These are phyloP conservation scores for Eubucco bourcierii DNA, from an alignment of 2,113 vertebrate genomes.

Conservation along the genomic window DNA sequence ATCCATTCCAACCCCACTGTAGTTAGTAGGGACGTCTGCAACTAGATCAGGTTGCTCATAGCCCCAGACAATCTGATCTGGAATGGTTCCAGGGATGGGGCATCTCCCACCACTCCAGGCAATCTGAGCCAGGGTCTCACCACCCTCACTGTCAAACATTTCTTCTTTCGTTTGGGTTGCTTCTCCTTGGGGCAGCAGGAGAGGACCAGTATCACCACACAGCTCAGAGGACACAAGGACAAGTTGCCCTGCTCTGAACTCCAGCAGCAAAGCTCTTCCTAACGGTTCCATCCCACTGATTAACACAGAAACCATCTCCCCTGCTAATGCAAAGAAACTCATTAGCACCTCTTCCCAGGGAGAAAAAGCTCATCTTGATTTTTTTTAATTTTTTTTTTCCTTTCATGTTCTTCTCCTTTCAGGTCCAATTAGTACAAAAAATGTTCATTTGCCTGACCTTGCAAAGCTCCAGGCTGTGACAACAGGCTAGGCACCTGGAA, in stretches of 20 bases:
- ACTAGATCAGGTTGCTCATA: background rate
- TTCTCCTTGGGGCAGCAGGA: background rate
- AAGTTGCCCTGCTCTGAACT: background rate
- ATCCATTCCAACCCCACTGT: background rate
- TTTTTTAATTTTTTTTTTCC: background rate
- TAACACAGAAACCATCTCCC: background rate
- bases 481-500: accelerated
- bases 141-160: no score
- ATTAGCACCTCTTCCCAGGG: conserved; percentile 23
- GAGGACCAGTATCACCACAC: accelerated
- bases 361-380: background rate
- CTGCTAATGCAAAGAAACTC: background rate
- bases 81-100: background rate
- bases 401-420: conserved; percentile 5
- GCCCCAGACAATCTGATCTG: background rate
- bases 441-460: no score
- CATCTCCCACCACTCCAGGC: background rate
- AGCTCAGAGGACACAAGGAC: accelerated
- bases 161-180: background rate
- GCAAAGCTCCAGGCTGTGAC: background rate
- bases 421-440: background rate
- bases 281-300: background rate
- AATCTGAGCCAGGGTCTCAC: background rate
- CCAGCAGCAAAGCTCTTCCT: background rate
- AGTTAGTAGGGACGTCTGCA: background rate